These are phyloP conservation scores for Bactericera cockerelli DNA, from an alignment of 1,140 invertebrate species.

Conservation along the genomic window DNA sequence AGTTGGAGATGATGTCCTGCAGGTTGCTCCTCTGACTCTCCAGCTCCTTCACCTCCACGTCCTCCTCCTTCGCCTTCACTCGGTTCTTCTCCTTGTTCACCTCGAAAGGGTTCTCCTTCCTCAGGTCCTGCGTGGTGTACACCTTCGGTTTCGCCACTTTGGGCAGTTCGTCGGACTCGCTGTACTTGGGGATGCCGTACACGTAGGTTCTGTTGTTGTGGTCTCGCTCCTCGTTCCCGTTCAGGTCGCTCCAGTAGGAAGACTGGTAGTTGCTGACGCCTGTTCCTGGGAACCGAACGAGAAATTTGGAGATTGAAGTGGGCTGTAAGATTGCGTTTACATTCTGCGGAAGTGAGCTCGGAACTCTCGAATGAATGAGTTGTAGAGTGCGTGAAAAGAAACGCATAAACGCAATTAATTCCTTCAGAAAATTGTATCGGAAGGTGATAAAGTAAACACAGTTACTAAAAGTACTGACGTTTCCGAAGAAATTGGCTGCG, in stretches of 20 bases:
- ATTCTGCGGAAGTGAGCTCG: too few relatives aligned
- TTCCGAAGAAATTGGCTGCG: too few relatives aligned
- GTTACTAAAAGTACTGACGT: too few relatives aligned
- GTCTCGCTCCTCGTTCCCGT: not conserved
- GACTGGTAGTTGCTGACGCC: not conserved
- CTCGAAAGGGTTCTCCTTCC: not conserved
- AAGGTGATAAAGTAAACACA: too few relatives aligned
- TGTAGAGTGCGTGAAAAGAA: too few relatives aligned
- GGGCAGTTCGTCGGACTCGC: not conserved
- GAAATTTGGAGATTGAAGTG: too few relatives aligned
- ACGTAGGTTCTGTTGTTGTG: slow-evolving; percentile 1
- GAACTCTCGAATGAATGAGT: too few relatives aligned
- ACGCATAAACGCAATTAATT: too few relatives aligned
- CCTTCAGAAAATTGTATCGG: too few relatives aligned
- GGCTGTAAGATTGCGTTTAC: too few relatives aligned
- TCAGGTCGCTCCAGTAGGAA: not conserved
- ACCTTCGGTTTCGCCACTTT: not conserved
- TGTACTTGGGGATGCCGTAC: slow-evolving; percentile 1
- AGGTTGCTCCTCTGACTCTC: slow-evolving; percentile 8
- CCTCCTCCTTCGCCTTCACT: not conserved
- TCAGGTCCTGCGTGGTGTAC: not conserved
- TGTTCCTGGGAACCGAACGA: not conserved
- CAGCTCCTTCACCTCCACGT: not conserved
- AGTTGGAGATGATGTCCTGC: slow-evolving; percentile 2
- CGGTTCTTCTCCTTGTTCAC: not conserved